Evolutionary conservation across 2,113 vertebrate species (phyloP), one percentile per base, ranked within the genome.

Genomic region (Rattus rattus): DNA sequence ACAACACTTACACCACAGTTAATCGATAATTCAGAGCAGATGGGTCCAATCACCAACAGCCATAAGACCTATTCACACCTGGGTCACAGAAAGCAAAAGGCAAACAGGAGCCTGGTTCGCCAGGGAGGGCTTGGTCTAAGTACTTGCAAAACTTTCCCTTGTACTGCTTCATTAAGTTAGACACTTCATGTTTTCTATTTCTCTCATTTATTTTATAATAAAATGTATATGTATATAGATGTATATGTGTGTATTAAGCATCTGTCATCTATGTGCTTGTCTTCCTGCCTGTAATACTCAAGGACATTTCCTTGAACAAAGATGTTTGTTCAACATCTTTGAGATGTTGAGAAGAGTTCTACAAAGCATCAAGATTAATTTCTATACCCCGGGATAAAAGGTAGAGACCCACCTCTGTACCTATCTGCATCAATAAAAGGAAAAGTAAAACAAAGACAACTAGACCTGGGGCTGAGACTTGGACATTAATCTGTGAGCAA

Each of bases 141-240:
- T 67, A 13, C 70, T 61, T 86, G 39, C 1, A 28, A 43, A 13
- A 28, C 17, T 59, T 91, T 89, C 43, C 11, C 2, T 80, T 72
- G 36, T 13, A 54, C 26, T 75, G 84, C 69, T 88, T 67, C 39
- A 63, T 36, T 43, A 84, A 72, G 63, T 26, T 80, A 73, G 30
- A 52, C 0, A 7, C 14, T 73, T 75, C 54, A 69, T 72, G 4
- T 81, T 75, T 93, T 77, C 36, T 91, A 39, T n/a, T 80, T 47
- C 49, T 93, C 39, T 91, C 30, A n/a, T 75, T 54, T 56, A 49
- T 83, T 93, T 96, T 85, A 28, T 24, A 89, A 75, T 36, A 73
- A 91, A 91, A 88, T 92, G 5, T 67, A 16, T 67, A 7, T 56
- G 7, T 91, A 26, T 70, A 12, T 36, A 5, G 63, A 39, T 17